Conservation (phyloP, 1,140 invertebrate species). For the Anastrepha ludens region DNA sequence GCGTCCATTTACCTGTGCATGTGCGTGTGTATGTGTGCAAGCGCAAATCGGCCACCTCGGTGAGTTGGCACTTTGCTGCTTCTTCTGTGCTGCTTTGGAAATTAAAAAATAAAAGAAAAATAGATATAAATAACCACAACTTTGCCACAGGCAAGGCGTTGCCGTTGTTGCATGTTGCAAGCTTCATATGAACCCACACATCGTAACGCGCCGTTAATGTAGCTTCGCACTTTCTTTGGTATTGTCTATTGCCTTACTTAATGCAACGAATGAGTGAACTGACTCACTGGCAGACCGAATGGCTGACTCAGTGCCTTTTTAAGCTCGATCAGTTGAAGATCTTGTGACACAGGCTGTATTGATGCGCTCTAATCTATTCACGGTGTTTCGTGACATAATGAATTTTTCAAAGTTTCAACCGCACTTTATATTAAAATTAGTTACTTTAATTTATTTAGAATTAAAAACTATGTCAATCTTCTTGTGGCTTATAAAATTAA, state of each 20-base stretch:
- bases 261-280: neutral
- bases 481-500: too few species aligned
- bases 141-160: neutral
- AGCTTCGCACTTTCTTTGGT: neutral
- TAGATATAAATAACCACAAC: neutral
- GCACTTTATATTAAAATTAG: too few species aligned
- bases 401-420: too few species aligned
- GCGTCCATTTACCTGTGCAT: neutral
- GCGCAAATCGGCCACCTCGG: neutral
- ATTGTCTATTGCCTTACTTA: neutral
- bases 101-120: neutral
- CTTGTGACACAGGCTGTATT: too few species aligned
- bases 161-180: conserved; percentile 1
- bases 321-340: too few species aligned
- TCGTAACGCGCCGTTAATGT: neutral
- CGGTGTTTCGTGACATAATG: too few species aligned
- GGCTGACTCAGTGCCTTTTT: neutral
- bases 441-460: too few species aligned
- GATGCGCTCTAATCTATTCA: too few species aligned
- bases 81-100: neutral
- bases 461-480: too few species aligned
- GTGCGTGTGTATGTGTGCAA: neutral
- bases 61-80: neutral
- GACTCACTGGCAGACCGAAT: neutral
- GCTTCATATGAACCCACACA: neutral